A percentile compares a stretch with the other conserved stretches of the same genome.
Conservation (phyloP, 2,797 vertebrate genomes). For the Potorous gilbertii region DNA sequence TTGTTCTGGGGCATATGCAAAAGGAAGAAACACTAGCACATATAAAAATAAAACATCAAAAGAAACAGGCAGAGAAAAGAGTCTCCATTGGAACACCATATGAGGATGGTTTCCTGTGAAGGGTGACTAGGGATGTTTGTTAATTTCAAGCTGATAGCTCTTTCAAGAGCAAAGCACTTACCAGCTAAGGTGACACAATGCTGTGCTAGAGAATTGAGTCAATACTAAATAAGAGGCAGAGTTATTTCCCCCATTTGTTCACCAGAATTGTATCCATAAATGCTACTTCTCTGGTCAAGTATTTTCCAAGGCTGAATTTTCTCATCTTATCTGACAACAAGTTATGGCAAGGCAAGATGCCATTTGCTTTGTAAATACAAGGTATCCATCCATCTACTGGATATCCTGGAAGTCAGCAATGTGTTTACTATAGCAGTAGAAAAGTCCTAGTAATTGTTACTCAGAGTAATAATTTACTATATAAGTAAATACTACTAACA, state of each 20-base stretch:
- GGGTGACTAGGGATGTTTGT: background rate
- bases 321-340: slow-evolving; percentile 1
- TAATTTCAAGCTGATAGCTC: background rate
- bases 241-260: background rate
- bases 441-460: background rate
- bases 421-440: too few species aligned
- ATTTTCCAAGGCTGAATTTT: background rate
- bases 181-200: slow-evolving; percentile 51
- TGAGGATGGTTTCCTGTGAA: background rate
- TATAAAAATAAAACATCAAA: background rate
- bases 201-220: background rate
- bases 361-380: background rate
- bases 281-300: background rate
- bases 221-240: background rate
- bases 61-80: slow-evolving; percentile 12
- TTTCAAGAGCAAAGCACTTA: background rate
- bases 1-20: background rate
- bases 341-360: background rate
- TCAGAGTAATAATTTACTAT: background rate
- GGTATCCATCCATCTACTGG: background rate
- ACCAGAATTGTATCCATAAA: fast-evolving
- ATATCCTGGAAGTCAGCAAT: background rate
- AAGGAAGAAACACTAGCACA: background rate
- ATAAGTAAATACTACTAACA: background rate
- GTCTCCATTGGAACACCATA: background rate